Evolutionary conservation across 2,888 invertebrate genomes (phyloP), one percentile per base, ranked within the genome.

Genomic region (Epirrita christyi): DNA sequence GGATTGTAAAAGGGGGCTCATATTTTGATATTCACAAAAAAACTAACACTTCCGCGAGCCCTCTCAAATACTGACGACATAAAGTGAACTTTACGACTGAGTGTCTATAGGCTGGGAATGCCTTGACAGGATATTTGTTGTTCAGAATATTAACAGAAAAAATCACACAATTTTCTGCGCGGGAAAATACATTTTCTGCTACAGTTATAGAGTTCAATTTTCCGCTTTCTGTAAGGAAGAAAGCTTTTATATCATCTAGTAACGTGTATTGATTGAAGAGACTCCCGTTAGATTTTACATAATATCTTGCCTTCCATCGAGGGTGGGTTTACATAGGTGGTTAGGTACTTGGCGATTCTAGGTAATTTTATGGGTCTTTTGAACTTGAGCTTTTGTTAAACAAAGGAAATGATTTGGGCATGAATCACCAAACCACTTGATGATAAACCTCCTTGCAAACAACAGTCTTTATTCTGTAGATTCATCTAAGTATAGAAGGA

Each of bases 201-300:
- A 36, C 11, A 6, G 21, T 0, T 27, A 63, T 80, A 88, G 66
- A 69, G 85, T 73, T 61, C 57, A 61, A 61, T 80, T 75, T 87
- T 46, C 68, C 56, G 50, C 37, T 64, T 41, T 48, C 45, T 15
- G 48, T 64, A 51, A 51, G 65, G 78, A 83, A 81, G 81, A 85
- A 88, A 87, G 86, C 86, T 86, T 86, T 88, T 86, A 86, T 84
- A 88, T 87, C 85, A 84, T 88, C 85, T 83, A 87, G 88, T 88
- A 86, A 86, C 87, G 84, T 80, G 86, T 92, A 92, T 92, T 91
- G 91, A 92, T 92, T 92, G 91, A 89, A 88, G 91, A 87, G 88
- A 85, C 82, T 89, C 78, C 86, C 84, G 88, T 89, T 86, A 88
- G 86, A 85, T 88, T 91, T 89, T 91, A 92, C 91, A 92, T 92